Base-by-base conservation (phyloP, 2,797 vertebrate genomes). In the Hylomyscus alleni region DNA sequence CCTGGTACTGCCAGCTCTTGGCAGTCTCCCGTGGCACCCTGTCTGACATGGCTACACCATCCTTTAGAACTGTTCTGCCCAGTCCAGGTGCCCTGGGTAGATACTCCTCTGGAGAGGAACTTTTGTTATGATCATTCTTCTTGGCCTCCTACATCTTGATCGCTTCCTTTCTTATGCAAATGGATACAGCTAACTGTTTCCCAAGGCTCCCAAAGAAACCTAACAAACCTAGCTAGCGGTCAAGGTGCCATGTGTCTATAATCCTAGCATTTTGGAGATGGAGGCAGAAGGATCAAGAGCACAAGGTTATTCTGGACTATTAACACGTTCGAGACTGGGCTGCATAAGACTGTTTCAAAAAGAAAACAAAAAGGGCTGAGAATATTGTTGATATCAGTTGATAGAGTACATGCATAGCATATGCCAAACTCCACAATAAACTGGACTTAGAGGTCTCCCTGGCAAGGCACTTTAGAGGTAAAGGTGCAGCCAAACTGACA, bases 161-260 rank as follows among this genome's bases (percentile, higher is more conserved):
- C 93, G 31, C 85, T 88, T 93, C 56, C 52, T 26, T 95, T 97
- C 81, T 34, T 13, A n/a, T 73, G 62, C 65, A 89, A 83, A 65
- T 75, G 87, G 81, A 69, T 84, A 20, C 34, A 89, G 37, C 75
- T 26, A 80, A 75, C 7, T 87, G 5, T 94, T 90, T 52, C 94
- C 89, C 40, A 47, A 37, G 88, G 24, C 90, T 90, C n/a, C 52
- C 72, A 83, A 91, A 95, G 73, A 94, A 96, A 69, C 31, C 22
- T 93, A 20, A 56, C 47, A 62, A 54, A 56, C 20, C 72, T 73
- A 47, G 56, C 65, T 26, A n/a, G 65, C 2, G 13, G 22, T 52
- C 47, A 26, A 22, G 34, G 69, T 10, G 24, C 5, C 52, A 19
- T 50, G 19, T 26, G n/a, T 56, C 52, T 58, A 9, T 56, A 56